These are phyloP conservation scores for Benitochromis conjunctus DNA, from an alignment of 2,113 vertebrate genomes.

Conservation along the genomic window DNA sequence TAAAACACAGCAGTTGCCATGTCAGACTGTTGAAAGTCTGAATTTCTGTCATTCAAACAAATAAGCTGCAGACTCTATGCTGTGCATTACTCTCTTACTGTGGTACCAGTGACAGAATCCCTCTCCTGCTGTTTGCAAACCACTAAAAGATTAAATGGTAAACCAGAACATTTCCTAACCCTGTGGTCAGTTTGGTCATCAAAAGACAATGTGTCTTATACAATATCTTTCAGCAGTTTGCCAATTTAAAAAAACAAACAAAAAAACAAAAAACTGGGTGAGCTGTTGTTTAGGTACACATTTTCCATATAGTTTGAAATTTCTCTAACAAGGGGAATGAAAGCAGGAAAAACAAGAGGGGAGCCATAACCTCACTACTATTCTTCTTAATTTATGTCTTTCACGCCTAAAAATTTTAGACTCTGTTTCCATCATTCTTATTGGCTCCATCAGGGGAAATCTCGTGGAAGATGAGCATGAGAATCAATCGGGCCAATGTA, in stretches of 20 bases:
- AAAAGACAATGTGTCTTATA: conserved; percentile 10
- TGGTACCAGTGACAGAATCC: not conserved
- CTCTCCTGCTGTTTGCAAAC: not conserved
- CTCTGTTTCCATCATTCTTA: not conserved
- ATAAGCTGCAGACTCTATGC: not conserved
- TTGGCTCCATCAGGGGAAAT: conserved; percentile 10
- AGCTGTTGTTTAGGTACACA: conserved; percentile 1
- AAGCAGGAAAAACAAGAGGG: not conserved
- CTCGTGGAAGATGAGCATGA: not conserved
- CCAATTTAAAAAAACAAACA: not conserved
- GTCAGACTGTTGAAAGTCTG: not conserved
- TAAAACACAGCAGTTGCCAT: not conserved
- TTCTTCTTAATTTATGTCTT: not conserved
- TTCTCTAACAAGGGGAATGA: conserved; percentile 6
- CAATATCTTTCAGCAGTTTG: conserved; percentile 17
- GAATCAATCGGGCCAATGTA: not conserved
- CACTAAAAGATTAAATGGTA: conserved; percentile 10
- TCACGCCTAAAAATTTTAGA: not conserved
- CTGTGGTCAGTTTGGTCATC: conserved; percentile 12
- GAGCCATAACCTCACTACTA: not conserved
- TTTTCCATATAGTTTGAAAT: conserved; percentile 11
- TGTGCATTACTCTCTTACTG: not conserved
- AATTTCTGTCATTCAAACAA: not conserved
- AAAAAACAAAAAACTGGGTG: not conserved
- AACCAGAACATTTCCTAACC: conserved; percentile 18